Conservation (phyloP, 2,888 invertebrate species). For the Holacanthella duospinosa region DNA sequence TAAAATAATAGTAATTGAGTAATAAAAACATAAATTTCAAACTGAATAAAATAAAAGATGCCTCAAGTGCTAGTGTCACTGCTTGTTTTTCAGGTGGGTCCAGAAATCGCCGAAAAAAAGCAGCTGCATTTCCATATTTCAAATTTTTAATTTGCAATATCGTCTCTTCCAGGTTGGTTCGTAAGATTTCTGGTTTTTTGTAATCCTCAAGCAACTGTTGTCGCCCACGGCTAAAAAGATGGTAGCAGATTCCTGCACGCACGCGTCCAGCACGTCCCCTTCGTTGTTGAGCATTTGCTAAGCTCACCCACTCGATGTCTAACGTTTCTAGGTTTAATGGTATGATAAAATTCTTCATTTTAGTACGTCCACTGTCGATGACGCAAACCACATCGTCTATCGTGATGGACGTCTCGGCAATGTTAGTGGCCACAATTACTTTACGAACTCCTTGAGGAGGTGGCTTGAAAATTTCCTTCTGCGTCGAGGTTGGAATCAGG, state of each 20-base stretch:
- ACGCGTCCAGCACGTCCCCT: conserved; percentile 82
- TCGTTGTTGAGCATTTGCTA: conserved; percentile 76
- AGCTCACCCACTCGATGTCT: conserved; percentile 63
- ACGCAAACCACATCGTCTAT: conserved; percentile 91
- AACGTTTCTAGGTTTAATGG: conserved; percentile 63
- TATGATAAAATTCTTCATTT: conserved; percentile 63
- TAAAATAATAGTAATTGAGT: conserved; percentile 57
- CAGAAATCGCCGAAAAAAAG: conserved; percentile 60
- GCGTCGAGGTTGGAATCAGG: conserved; percentile 69
- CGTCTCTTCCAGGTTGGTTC: conserved; percentile 71
- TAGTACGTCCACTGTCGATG: conserved; percentile 74
- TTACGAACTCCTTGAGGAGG: conserved; percentile 60
- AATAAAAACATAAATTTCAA: too few relatives aligned
- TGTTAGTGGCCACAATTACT: conserved; percentile 80
- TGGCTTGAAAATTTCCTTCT: conserved; percentile 62
- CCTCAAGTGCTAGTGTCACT: conserved; percentile 51
- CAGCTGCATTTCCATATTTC: conserved; percentile 54
- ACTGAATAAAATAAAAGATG: too few relatives aligned
- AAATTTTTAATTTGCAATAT: conserved; percentile 70
- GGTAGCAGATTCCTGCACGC: conserved; percentile 75
- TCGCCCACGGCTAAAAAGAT: conserved; percentile 61
- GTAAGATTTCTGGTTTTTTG: conserved; percentile 69
- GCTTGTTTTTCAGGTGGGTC: conserved; percentile 61
- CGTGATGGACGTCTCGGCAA: conserved; percentile 92
- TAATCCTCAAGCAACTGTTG: conserved; percentile 54